phyloP scores from a whole-genome alignment of 2,797 vertebrate species.

The Hoplostethus mediterraneus region DNA sequence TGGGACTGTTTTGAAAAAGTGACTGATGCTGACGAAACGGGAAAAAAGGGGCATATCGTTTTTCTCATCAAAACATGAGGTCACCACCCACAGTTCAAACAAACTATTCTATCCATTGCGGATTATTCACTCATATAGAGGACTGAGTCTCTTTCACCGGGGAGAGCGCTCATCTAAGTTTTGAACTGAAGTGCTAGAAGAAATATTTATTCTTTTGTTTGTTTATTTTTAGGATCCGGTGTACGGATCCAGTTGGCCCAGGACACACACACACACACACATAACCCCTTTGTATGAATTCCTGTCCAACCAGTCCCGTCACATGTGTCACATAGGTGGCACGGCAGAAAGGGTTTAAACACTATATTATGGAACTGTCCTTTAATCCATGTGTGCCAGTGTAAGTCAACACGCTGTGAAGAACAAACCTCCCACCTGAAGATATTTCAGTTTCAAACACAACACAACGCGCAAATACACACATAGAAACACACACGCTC shows the following conservation, averaged over 20 bases:
- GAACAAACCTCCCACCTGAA: background rate
- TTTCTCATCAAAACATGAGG: conserved; percentile 48
- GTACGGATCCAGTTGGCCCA: too few relatives aligned
- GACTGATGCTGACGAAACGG: conserved; percentile 41
- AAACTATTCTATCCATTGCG: conserved; percentile 32
- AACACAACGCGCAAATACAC: too few relatives aligned
- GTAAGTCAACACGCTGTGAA: background rate
- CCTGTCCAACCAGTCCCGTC: background rate
- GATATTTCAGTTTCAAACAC: too few relatives aligned
- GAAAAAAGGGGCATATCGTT: conserved; percentile 32
- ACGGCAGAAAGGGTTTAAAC: too few relatives aligned
- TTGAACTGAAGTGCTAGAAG: background rate
- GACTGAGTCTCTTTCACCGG: too few relatives aligned
- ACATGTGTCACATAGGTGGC: background rate
- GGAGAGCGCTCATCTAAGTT: too few relatives aligned
- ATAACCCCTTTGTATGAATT: background rate
- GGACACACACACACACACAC: too few relatives aligned
- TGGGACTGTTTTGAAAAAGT: conserved; percentile 48
- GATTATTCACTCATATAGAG: too few relatives aligned
- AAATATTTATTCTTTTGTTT: background rate
- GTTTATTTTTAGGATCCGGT: too few relatives aligned
- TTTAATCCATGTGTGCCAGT: too few relatives aligned
- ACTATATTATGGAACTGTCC: too few relatives aligned
- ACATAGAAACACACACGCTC: too few relatives aligned
- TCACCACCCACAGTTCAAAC: conserved; percentile 59